phyloP scores from a whole-genome alignment of 2,797 vertebrate genomes.

The Kryptopterus vitreolus region DNA sequence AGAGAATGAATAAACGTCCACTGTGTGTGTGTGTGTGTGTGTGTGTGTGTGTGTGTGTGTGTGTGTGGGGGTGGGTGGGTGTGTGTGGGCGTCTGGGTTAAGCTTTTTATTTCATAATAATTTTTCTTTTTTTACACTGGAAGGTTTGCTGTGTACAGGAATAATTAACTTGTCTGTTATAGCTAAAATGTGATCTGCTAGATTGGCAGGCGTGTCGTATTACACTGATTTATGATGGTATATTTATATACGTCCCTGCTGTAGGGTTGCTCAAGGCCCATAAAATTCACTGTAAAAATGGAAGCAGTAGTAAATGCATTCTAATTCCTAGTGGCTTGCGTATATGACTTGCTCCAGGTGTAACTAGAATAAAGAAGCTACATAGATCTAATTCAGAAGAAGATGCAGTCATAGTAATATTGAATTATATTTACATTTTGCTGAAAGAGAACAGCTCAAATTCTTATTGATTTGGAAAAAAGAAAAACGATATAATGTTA shows the following conservation, averaged over 20 bases:
- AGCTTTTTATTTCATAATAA: not conserved
- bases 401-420: not conserved
- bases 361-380: not conserved
- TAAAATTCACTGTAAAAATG: conserved; percentile 57
- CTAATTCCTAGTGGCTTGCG: conserved; percentile 32
- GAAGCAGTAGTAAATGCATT: conserved; percentile 33
- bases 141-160: not conserved
- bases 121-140: conserved; percentile 7
- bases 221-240: conserved; percentile 50
- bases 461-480: conserved; percentile 17
- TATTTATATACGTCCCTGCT: conserved; percentile 36
- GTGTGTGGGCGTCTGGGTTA: not conserved
- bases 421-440: not conserved
- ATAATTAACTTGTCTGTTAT: not conserved
- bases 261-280: conserved; percentile 52
- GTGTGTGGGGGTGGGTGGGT: too few relatives aligned
- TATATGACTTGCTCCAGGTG: conserved; percentile 18
- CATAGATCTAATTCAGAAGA: not conserved
- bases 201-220: conserved; percentile 51
- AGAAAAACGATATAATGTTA: not conserved
- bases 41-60: not conserved
- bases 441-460: not conserved
- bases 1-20: not conserved
- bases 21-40: not conserved
- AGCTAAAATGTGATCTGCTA: not conserved